A percentile compares a stretch with the other conserved stretches of the same genome.
Conservation (phyloP, 1,140 invertebrate species). For the Euura saliciscinereae region DNA sequence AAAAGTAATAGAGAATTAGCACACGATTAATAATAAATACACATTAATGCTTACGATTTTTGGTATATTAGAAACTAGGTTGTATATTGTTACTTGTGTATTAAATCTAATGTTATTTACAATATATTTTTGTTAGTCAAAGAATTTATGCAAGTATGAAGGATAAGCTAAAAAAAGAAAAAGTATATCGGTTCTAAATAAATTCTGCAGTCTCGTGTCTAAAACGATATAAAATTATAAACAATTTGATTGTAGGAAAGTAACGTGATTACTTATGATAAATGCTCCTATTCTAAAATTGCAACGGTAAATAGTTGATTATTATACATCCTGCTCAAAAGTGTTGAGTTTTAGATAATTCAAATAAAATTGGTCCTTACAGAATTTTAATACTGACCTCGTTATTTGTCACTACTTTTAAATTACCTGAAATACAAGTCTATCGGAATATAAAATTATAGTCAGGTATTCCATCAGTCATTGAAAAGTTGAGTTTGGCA, state of each 20-base stretch:
- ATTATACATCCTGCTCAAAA: background rate
- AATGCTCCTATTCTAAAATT: background rate
- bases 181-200: too few species aligned
- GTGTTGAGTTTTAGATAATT: background rate
- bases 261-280: too few species aligned
- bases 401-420: too few species aligned
- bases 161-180: too few species aligned
- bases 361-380: background rate
- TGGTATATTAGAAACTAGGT: background rate
- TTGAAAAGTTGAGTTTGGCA: background rate
- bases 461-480: background rate
- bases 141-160: background rate
- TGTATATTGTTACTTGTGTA: background rate
- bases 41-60: background rate
- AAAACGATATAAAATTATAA: too few species aligned
- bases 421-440: too few species aligned
- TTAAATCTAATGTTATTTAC: background rate
- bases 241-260: too few species aligned
- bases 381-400: conserved; percentile 4
- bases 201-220: too few species aligned
- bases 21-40: background rate
- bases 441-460: background rate
- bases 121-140: background rate
- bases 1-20: background rate
- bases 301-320: background rate